A percentile compares a stretch with the other conserved stretches of the same genome.
phyloP scores from a whole-genome alignment of 2,888 invertebrate genomes.

The Fragum sueziense region DNA sequence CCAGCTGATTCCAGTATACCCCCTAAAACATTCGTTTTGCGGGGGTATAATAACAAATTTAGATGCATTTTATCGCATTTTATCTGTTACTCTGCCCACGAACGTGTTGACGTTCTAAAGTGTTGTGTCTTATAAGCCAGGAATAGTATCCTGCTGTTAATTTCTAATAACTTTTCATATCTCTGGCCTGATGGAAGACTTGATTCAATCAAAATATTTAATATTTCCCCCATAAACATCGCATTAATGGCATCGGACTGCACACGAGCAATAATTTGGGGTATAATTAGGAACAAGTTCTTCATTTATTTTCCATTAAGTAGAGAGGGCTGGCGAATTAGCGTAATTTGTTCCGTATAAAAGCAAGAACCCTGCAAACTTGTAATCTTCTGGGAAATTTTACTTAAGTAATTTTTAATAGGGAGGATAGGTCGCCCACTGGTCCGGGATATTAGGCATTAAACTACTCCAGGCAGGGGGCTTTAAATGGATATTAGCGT shows the following conservation, averaged over 20 bases:
- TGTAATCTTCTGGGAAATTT: slow-evolving; percentile 33
- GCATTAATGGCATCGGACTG: slow-evolving; percentile 51
- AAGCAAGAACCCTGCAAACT: slow-evolving; percentile 37
- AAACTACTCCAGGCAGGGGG: slow-evolving; percentile 15
- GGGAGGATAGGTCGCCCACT: slow-evolving; percentile 45
- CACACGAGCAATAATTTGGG: slow-evolving; percentile 56
- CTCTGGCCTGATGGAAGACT: neutral
- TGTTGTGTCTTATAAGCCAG: neutral
- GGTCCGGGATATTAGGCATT: slow-evolving; percentile 35
- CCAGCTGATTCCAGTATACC: too few relatives aligned
- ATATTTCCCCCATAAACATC: slow-evolving; percentile 55
- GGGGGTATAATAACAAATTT: too few relatives aligned
- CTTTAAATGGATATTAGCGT: neutral
- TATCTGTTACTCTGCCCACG: too few relatives aligned
- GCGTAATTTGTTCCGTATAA: slow-evolving; percentile 55
- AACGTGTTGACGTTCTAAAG: too few relatives aligned
- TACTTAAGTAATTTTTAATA: slow-evolving; percentile 51
- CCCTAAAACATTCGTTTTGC: too few relatives aligned
- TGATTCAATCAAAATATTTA: slow-evolving; percentile 55
- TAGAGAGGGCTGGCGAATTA: slow-evolving; percentile 50
- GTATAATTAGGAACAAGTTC: slow-evolving; percentile 53
- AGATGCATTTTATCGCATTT: too few relatives aligned
- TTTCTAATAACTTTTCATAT: slow-evolving; percentile 4
- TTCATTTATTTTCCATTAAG: slow-evolving; percentile 62
- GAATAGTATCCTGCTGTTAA: neutral